Evolutionary conservation across 1,140 invertebrate genomes (phyloP), one percentile per base, ranked within the genome.

Genomic region (Drosophila nikananu): DNA sequence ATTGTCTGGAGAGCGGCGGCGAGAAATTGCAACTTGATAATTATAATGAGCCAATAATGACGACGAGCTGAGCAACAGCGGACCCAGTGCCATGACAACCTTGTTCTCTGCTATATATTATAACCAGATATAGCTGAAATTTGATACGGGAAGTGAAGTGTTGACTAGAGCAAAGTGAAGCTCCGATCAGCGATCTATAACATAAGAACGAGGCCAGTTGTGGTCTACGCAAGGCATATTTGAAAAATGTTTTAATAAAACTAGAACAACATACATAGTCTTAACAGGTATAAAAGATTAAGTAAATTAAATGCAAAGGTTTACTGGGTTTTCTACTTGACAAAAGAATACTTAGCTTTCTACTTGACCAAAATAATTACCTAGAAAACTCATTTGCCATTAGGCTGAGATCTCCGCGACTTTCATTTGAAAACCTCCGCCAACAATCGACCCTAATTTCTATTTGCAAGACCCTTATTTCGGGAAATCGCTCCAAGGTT

Each of bases 11-110:
- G 44, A 78, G 68, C 37, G 44, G 44, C 49, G 19, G 54, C 44
- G 39, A 42, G 48, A 81, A 77, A 65, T 68, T 83, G 62, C 61
- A 79, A 73, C 82, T 49, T 64, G 83, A 79, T 82, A 86, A 79
- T 86, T 82, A 79, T 82, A 86, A 82, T 86, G 75, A 86, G 68
- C 59, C 83, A 86, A 82, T 86, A 66, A 84, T 86, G 78, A 78
- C 61, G 67, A 23, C 66, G 54, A 39, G 57, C 49, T 60, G 41
- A 39, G 32, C 51, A 63, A 30, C 75, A 60, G 49, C 74, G 44
- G 54, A 42, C 57, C 59, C 39, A 71, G 37, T 46, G 72, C 54
- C 61, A 79, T 78, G 74, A 65, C 74, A 84, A 57, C 74, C 62
- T 77, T 77, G 62, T 67, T 41, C 62, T 67, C 46, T n/a, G 25